phyloP scores from a whole-genome alignment of 2,888 invertebrate species.

The Drosophila emarginata region DNA sequence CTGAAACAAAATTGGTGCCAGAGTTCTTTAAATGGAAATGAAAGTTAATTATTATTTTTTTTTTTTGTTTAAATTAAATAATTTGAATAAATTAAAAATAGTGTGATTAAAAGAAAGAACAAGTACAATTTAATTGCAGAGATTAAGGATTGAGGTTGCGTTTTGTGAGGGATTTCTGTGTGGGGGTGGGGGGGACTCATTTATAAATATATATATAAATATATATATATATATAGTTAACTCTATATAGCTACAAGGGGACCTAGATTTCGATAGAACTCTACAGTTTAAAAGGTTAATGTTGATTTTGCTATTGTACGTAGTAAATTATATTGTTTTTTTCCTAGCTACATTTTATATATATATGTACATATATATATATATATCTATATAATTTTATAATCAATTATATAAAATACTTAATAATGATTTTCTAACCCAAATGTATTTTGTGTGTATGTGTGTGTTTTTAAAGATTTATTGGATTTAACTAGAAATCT shows the following conservation, averaged over 20 bases:
- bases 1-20: not conserved
- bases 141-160: not conserved
- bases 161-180: not conserved
- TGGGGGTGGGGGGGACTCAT: not conserved
- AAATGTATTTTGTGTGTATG: too few species aligned
- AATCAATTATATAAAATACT: too few species aligned
- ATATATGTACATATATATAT: too few species aligned
- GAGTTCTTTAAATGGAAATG: not conserved
- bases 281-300: not conserved
- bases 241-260: not conserved
- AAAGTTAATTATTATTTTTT: not conserved
- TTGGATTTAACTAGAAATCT: too few species aligned
- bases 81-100: not conserved
- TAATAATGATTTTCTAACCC: too few species aligned
- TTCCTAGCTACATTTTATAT: too few species aligned
- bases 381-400: too few species aligned
- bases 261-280: not conserved
- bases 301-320: too few species aligned
- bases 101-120: not conserved
- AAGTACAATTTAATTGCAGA: not conserved
- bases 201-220: not conserved
- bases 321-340: too few species aligned
- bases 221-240: not conserved
- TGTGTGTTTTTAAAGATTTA: too few species aligned
- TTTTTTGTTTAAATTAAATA: not conserved